phyloP scores from a whole-genome alignment of 2,113 vertebrate species.

The Tachuris rubrigastra region DNA sequence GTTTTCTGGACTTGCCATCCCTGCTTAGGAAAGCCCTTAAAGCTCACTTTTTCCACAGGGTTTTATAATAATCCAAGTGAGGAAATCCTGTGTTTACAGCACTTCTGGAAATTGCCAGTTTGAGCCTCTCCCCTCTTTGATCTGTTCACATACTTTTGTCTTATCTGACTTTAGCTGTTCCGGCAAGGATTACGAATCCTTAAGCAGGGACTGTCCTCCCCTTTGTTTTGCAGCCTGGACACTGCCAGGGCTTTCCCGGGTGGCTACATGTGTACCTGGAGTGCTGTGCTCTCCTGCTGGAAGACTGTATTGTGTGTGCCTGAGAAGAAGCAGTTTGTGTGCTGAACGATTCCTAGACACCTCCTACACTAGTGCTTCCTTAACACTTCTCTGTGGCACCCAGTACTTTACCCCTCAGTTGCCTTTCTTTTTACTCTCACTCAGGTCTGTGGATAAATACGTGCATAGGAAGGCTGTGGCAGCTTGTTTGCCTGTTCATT shows the following conservation, averaged over 20 bases:
- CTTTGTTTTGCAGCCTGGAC: background rate
- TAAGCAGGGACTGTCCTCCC: background rate
- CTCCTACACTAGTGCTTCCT: background rate
- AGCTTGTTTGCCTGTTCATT: background rate
- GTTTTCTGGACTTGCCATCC: background rate
- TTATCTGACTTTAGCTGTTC: background rate
- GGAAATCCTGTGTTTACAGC: constrained; percentile 48
- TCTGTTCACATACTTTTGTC: background rate
- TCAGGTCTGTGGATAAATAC: background rate
- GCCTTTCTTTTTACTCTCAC: background rate
- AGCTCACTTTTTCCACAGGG: background rate
- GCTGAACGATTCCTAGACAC: background rate
- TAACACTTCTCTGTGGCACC: background rate
- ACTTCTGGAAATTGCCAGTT: constrained; percentile 7
- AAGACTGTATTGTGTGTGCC: background rate
- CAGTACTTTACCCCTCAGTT: background rate
- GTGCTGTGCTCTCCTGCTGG: background rate
- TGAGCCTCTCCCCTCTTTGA: background rate
- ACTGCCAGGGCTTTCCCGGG: background rate
- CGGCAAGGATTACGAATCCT: background rate
- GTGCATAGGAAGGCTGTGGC: background rate
- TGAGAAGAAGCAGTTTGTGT: background rate
- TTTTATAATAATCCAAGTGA: constrained; percentile 36
- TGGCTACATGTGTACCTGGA: background rate
- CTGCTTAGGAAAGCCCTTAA: background rate